phyloP scores from a whole-genome alignment of 2,888 invertebrate species.

The Rhorus exstirpatorius region DNA sequence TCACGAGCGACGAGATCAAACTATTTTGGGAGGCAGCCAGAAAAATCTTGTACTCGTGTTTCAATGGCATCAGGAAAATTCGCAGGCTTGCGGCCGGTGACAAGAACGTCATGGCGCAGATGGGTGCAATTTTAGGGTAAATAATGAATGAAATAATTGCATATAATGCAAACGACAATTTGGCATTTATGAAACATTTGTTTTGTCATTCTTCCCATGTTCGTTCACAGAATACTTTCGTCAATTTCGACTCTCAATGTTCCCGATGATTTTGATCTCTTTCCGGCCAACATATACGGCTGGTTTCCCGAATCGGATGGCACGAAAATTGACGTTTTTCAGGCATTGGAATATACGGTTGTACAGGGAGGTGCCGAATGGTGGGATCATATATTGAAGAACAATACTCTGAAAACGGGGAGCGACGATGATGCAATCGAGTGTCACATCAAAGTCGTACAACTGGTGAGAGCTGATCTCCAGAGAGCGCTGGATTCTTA shows the following conservation, averaged over 20 bases:
- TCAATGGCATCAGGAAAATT: conserved; percentile 91
- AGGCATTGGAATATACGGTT: conserved; percentile 90
- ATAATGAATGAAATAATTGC: conserved; percentile 17
- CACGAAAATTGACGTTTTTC: conserved; percentile 87
- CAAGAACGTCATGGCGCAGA: conserved; percentile 90
- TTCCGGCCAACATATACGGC: conserved; percentile 90
- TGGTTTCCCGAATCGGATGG: conserved; percentile 86
- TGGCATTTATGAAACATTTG: no score
- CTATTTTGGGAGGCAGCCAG: conserved; percentile 94
- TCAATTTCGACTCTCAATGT: conserved; percentile 89
- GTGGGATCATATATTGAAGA: conserved; percentile 91
- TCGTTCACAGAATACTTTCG: conserved; percentile 88
- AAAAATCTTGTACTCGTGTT: conserved; percentile 92
- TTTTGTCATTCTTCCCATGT: not conserved
- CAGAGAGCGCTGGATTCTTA: conserved; percentile 93
- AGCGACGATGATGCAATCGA: conserved; percentile 91
- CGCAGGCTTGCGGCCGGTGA: conserved; percentile 92
- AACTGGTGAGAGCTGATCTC: conserved; percentile 92
- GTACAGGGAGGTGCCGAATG: conserved; percentile 92
- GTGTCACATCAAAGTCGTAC: conserved; percentile 93
- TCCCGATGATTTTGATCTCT: conserved; percentile 89
- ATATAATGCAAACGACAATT: not conserved
- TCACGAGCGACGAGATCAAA: conserved; percentile 89
- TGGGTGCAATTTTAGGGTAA: conserved; percentile 90
- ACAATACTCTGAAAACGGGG: conserved; percentile 88